Conservation (phyloP, 2,888 invertebrate genomes). For the Pollenia amentaria region DNA sequence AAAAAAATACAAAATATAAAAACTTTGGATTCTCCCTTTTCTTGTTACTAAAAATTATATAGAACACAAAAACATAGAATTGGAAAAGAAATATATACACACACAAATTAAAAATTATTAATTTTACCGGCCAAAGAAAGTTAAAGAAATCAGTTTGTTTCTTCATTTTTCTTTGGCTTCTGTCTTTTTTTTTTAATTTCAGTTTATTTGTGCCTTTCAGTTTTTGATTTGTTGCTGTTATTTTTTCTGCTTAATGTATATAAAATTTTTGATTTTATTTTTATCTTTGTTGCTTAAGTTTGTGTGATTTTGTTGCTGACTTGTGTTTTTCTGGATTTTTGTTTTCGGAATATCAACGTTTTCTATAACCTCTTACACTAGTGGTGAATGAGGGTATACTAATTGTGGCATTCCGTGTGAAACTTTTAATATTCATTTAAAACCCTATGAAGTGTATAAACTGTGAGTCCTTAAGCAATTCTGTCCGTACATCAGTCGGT, state of each 20-base stretch:
- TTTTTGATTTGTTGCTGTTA: background rate
- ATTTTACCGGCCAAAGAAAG: background rate
- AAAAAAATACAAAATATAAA: background rate
- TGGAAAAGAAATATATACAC: background rate
- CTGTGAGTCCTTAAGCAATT: no score
- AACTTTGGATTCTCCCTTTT: slow-evolving; percentile 2
- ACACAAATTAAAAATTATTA: background rate
- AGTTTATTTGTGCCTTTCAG: background rate
- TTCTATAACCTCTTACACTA: no score
- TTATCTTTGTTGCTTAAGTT: no score
- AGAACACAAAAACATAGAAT: background rate
- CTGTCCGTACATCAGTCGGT: no score
- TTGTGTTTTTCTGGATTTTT: background rate
- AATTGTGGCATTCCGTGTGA: no score
- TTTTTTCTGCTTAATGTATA: background rate
- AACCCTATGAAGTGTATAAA: no score
- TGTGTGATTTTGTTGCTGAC: background rate
- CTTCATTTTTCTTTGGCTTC: background rate
- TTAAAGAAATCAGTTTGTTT: background rate
- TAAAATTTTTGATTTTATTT: background rate
- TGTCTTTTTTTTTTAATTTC: background rate
- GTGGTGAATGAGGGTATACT: no score
- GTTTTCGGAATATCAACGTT: background rate
- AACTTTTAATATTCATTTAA: no score
- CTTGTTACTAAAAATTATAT: background rate